Percentiles rank a stretch among this genome's conserved stretches.
Conservation (phyloP, 2,797 vertebrate genomes). For the Nannoperca obscura region DNA sequence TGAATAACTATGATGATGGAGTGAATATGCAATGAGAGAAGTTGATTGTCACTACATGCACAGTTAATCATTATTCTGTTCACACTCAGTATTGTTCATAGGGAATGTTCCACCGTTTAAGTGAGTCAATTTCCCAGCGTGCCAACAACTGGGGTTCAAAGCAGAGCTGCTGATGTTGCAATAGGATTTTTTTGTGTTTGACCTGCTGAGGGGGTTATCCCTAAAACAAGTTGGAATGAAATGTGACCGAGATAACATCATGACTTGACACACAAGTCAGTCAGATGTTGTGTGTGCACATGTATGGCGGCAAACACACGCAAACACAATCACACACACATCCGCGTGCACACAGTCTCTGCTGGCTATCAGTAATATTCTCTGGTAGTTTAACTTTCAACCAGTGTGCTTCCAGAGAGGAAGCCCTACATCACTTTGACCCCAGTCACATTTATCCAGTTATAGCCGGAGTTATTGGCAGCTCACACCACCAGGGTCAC, state of each 20-base stretch:
- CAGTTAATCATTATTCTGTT: constrained; percentile 54
- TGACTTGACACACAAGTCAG: constrained; percentile 4
- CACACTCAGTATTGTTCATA: constrained; percentile 23
- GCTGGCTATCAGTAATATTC: constrained; percentile 31
- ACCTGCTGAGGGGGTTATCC: constrained; percentile 14
- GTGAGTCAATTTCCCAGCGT: not conserved
- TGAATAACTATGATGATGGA: not conserved
- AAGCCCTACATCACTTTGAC: constrained; percentile 38
- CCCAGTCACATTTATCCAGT: constrained; percentile 27
- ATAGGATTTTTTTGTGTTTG: constrained; percentile 39
- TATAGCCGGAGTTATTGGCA: constrained; percentile 7
- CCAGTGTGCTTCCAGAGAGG: constrained; percentile 16
- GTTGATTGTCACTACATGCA: not conserved
- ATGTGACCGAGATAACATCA: constrained; percentile 45
- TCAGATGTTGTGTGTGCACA: constrained; percentile 9
- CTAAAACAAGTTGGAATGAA: constrained; percentile 33
- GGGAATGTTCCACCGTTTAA: constrained; percentile 31
- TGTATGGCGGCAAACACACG: constrained; percentile 4
- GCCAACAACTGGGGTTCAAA: constrained; percentile 30
- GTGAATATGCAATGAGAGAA: not conserved
- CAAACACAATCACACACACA: not conserved
- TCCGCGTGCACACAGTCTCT: not conserved
- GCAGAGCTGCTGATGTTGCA: constrained; percentile 33
- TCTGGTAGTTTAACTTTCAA: constrained; percentile 66
- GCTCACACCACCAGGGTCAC: not conserved